phyloP scores from a whole-genome alignment of 64 coral and sea anemone genomes.

The Pocillopora damicornis region DNA sequence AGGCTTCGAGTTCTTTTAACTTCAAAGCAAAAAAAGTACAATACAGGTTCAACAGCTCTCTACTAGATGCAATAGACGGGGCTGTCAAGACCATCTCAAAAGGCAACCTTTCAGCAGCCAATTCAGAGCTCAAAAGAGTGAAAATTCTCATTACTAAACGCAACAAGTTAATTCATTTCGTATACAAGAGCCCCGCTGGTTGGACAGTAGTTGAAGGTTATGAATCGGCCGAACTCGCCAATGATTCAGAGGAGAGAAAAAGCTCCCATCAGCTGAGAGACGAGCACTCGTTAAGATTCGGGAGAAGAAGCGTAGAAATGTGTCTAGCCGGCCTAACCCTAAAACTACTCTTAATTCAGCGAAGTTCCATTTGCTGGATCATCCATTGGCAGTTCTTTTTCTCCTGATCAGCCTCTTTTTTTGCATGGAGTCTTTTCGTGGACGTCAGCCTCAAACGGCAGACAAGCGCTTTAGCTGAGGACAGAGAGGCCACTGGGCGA shows the following conservation, averaged over 20 bases:
- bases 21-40: conserved; percentile 67
- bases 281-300: conserved; percentile 41
- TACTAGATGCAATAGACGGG: conserved; percentile 11
- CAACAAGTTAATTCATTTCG: conserved; percentile 54
- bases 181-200: conserved; percentile 46
- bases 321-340: conserved; percentile 3
- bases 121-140: not conserved
- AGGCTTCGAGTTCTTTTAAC: conserved; percentile 45
- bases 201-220: conserved; percentile 54
- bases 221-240: conserved; percentile 45
- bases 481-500: conserved; percentile 32
- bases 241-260: conserved; percentile 59
- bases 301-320: conserved; percentile 31
- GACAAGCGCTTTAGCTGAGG: conserved; percentile 61
- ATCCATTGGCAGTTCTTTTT: conserved; percentile 16
- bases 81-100: conserved; percentile 15
- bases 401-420: conserved; percentile 31
- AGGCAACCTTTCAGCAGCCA: conserved; percentile 16
- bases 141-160: conserved; percentile 36
- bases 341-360: conserved; percentile 10
- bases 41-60: conserved; percentile 40
- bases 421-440: conserved; percentile 38
- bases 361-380: conserved; percentile 11
- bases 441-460: conserved; percentile 38
- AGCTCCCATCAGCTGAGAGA: conserved; percentile 36